These are phyloP conservation scores for Arion vulgaris DNA, from an alignment of 1,140 invertebrate genomes.

Conservation along the genomic window DNA sequence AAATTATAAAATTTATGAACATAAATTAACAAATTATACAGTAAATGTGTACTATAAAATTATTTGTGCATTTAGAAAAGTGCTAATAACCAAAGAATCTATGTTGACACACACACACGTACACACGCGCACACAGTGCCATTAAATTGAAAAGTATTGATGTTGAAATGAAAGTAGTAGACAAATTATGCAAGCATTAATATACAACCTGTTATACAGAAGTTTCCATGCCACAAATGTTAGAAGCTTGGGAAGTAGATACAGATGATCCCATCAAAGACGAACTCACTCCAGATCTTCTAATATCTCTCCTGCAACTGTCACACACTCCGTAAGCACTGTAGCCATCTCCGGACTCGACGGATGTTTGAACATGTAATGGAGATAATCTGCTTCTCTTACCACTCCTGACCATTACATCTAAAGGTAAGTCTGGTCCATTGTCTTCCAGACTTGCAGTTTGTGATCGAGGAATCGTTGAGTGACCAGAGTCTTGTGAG, in stretches of 20 bases:
- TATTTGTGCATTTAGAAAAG: no score
- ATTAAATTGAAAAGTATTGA: no score
- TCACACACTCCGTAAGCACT: neutral
- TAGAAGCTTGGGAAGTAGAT: slow-evolving; percentile 8
- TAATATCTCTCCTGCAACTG: neutral
- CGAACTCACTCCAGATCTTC: neutral
- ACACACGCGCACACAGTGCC: no score
- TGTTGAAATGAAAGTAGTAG: no score
- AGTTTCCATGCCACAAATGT: slow-evolving; percentile 34
- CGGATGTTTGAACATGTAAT: slow-evolving; percentile 1
- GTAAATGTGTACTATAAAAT: no score
- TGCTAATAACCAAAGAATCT: no score
- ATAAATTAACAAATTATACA: no score
- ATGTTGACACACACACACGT: no score
- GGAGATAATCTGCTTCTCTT: slow-evolving; percentile 7
- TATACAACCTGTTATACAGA: slow-evolving; percentile 2
- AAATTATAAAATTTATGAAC: no score
- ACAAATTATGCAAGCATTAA: no score
- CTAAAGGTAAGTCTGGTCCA: neutral
- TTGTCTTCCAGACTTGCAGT: slow-evolving; percentile 2
- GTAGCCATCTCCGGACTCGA: neutral
- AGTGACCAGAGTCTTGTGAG: slow-evolving; percentile 25
- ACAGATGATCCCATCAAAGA: neutral
- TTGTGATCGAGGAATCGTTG: slow-evolving; percentile 9
- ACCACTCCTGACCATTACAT: neutral